Evolutionary conservation across 2,797 vertebrate genomes (phyloP).

Genomic region (Aeoliscus strigatus): DNA sequence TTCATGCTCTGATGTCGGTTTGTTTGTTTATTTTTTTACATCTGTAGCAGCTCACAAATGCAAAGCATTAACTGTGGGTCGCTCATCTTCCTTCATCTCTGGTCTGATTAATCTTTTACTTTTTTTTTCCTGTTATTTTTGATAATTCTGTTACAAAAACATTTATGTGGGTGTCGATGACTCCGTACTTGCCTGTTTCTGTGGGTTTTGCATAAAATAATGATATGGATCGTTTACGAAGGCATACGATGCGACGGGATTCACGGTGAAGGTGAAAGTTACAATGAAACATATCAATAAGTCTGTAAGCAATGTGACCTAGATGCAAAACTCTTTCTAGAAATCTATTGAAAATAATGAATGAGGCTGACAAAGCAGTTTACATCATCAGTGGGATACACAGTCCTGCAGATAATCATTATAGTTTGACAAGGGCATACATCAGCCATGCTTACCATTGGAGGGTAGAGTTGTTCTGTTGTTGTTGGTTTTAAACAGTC

Average conservation of each 20-base stretch:
- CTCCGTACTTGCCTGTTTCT: too few relatives aligned
- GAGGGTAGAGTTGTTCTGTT: too few relatives aligned
- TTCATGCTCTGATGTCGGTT: slow-evolving; percentile 17
- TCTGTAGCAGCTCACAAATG: slow-evolving; percentile 17
- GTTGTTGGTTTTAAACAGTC: not conserved
- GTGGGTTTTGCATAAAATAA: too few relatives aligned
- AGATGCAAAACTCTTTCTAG: not conserved
- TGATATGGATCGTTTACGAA: too few relatives aligned
- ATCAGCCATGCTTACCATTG: not conserved
- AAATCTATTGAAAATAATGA: slow-evolving; percentile 13
- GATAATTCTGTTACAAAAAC: too few relatives aligned
- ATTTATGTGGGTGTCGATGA: too few relatives aligned
- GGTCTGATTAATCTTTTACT: too few relatives aligned
- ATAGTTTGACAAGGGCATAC: slow-evolving; percentile 5
- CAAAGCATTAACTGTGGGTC: slow-evolving; percentile 19
- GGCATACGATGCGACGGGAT: too few relatives aligned
- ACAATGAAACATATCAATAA: not conserved
- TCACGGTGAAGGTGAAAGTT: not conserved
- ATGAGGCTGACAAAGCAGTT: slow-evolving; percentile 16
- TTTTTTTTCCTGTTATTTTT: too few relatives aligned
- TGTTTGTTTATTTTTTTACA: slow-evolving; percentile 33
- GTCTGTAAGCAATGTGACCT: not conserved
- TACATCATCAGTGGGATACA: not conserved
- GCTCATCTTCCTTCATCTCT: too few relatives aligned
- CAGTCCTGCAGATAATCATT: slow-evolving; percentile 12